Base-by-base conservation (phyloP, 2,113 vertebrate genomes). In the Pardalotus punctatus region DNA sequence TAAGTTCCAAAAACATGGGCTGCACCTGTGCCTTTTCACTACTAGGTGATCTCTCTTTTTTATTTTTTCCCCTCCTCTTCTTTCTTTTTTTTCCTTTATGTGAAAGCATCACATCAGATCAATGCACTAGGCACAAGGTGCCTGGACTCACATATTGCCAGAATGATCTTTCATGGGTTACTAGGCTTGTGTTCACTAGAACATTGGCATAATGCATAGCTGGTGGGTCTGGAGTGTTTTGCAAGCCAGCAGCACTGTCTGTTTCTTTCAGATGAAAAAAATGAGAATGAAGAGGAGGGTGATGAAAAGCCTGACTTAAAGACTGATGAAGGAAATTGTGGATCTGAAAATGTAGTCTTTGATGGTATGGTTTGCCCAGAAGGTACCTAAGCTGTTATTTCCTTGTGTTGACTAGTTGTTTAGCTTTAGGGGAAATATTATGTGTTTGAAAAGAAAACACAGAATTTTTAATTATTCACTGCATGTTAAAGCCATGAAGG, bases 361-460 rank as follows among this genome's bases (percentile, higher is more conserved):
- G 98, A 98, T 71, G 97, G 98, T 80, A 97, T 91, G 2, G 81
- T 98, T 88, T 99, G 99, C 83, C 99, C 99, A 42, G 76, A 96
- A 35, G 98, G 99, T 99, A 94, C 94, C 96, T 95, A 42, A 84
- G 40, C 17, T 36, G 35, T 74, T 18, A 15, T 69, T 96, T 94
- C 27, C 40, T 66, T 72, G 74, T 14, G 27, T 45, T 83, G 29
- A 66, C 35, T 71, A 14, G 8, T 92, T 72, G 36, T 78, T 79
- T 53, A 76, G 35, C n/a, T 91, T 84, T 77, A 57, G 43, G 66
- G 54, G 24, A 22, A 88, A 14, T 62, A 66, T 11, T 36, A 15
- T 62, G 33, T 65, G 24, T 70, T 78, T 51, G 45, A 67, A 73
- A 78, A 67, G n/a, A 76, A 91, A 82, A 40, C 29, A 58, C 12